Evolutionary conservation across 2,113 vertebrate species (phyloP).

Genomic region (Colius striatus): DNA sequence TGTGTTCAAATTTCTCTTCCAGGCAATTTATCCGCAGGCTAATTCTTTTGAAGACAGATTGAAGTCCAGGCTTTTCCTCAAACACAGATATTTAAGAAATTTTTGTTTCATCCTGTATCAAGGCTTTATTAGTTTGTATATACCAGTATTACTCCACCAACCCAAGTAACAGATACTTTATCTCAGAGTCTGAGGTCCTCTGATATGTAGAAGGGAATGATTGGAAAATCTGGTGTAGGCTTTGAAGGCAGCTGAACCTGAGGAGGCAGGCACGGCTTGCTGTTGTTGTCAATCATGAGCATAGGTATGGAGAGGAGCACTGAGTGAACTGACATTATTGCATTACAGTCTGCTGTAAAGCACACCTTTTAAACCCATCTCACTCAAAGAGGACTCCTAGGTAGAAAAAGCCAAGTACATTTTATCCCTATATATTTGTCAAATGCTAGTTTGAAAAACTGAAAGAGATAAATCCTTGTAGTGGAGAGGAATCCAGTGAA

Average conservation of each 20-base stretch:
- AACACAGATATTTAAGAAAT: accelerated
- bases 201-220: neutral
- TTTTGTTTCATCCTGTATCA: neutral
- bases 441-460: neutral
- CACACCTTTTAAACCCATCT: neutral
- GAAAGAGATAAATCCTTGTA: accelerated
- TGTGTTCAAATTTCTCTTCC: neutral
- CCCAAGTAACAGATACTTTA: neutral
- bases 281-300: neutral
- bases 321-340: neutral
- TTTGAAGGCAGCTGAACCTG: neutral
- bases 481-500: neutral
- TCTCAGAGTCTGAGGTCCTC: neutral
- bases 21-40: neutral
- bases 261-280: neutral
- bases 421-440: neutral
- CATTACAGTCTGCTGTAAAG: neutral
- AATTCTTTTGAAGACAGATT: neutral
- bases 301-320: neutral
- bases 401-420: neutral
- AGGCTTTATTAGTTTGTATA: neutral
- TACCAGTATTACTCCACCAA: neutral
- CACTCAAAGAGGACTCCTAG: neutral
- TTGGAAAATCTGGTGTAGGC: neutral
- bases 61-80: neutral